These are phyloP conservation scores for Polia nebulosa DNA, from an alignment of 2,888 invertebrate species.

Conservation along the genomic window DNA sequence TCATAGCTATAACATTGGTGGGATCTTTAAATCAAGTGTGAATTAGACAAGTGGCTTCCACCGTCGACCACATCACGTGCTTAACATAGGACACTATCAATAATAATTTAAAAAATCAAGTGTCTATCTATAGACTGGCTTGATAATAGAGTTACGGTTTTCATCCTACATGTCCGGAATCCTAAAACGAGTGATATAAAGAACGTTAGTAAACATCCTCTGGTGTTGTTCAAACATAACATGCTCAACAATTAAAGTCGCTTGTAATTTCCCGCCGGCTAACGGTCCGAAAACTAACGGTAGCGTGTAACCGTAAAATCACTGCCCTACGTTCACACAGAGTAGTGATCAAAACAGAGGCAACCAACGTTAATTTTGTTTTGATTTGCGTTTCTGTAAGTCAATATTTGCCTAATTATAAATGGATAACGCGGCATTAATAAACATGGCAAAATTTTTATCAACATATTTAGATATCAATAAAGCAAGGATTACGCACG, in stretches of 20 bases:
- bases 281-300: constrained; percentile 47
- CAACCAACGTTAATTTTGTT: neutral
- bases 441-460: constrained; percentile 15
- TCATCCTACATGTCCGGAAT: neutral
- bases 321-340: constrained; percentile 13
- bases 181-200: neutral
- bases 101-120: neutral
- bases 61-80: neutral
- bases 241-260: constrained; percentile 44
- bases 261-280: constrained; percentile 26
- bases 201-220: neutral
- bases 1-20: neutral
- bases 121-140: no score
- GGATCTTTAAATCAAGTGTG: neutral
- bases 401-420: neutral
- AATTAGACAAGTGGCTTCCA: neutral
- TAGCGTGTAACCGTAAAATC: constrained; percentile 33
- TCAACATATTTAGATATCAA: neutral
- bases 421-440: constrained; percentile 4
- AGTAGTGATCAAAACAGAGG: constrained; percentile 1
- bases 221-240: constrained; percentile 11
- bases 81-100: neutral
- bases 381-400: neutral
- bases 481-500: constrained; percentile 31
- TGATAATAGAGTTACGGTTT: neutral